A percentile compares a stretch with the other conserved stretches of the same genome.
Evolutionary conservation across 2,888 invertebrate genomes (phyloP).

Genomic region (Drosophila meridiana): DNA sequence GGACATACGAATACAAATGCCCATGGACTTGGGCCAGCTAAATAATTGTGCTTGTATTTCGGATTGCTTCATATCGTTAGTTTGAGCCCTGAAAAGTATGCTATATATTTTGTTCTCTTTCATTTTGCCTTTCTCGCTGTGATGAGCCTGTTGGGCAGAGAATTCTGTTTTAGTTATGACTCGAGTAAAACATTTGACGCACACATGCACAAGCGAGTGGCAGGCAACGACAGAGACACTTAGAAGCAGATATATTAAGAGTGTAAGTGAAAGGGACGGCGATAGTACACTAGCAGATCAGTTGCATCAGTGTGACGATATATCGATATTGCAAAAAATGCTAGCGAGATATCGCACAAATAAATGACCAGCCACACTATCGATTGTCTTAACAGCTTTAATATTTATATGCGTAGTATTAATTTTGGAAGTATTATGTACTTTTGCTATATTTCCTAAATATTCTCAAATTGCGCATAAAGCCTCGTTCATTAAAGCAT

Average conservation of each 20-base stretch:
- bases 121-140: not conserved
- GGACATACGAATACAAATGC: conserved; percentile 34
- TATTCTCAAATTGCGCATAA: too few species aligned
- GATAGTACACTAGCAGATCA: too few species aligned
- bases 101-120: conserved; percentile 41
- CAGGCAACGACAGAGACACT: not conserved
- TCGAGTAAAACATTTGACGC: conserved; percentile 18
- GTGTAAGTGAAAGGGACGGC: not conserved
- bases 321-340: too few species aligned
- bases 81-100: conserved; percentile 57
- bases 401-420: too few species aligned
- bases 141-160: not conserved
- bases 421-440: too few species aligned
- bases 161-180: conserved; percentile 40
- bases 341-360: too few species aligned
- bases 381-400: too few species aligned
- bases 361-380: too few species aligned
- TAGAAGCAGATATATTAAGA: not conserved
- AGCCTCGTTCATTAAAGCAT: not conserved
- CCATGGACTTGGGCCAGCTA: conserved; percentile 48
- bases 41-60: conserved; percentile 62
- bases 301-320: too few species aligned
- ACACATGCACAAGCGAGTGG: not conserved
- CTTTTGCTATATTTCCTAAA: too few species aligned
- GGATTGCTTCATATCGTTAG: conserved; percentile 36